phyloP scores from a whole-genome alignment of 2,888 invertebrate genomes.

The Abrostola triplasia region DNA sequence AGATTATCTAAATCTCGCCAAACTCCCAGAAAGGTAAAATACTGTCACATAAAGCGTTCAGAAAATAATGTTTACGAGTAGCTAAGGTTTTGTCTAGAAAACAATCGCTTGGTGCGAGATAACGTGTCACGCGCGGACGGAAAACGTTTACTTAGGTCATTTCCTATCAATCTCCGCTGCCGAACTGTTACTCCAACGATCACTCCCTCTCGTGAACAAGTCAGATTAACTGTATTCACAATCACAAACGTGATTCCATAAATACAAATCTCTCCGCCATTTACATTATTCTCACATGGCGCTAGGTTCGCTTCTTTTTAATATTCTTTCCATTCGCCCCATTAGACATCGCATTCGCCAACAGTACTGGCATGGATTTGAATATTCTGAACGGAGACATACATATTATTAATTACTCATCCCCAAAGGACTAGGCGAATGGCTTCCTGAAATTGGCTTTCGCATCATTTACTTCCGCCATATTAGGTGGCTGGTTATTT shows the following conservation, averaged over 20 bases:
- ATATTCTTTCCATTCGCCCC: background rate
- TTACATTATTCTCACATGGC: background rate
- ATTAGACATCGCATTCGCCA: background rate
- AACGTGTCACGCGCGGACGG: constrained; percentile 29
- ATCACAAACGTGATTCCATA: constrained; percentile 22
- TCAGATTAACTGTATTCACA: constrained; percentile 26
- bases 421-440: no score
- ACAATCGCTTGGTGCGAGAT: constrained; percentile 39
- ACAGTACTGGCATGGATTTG: no score
- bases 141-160: constrained; percentile 57
- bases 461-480: no score
- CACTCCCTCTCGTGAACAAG: constrained; percentile 33
- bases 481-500: no score
- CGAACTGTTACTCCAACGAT: constrained; percentile 36
- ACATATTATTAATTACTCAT: no score
- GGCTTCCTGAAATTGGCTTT: no score
- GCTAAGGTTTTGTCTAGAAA: constrained; percentile 23
- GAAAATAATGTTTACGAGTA: constrained; percentile 7
- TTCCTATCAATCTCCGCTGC: constrained; percentile 64
- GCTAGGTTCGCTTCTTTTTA: no score
- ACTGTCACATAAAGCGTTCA: background rate
- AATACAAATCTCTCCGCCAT: background rate
- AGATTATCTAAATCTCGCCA: no score
- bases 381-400: no score
- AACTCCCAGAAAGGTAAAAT: background rate